Evolutionary conservation across 2,797 vertebrate genomes (phyloP).

Genomic region (Centroberyx gerrardi): DNA sequence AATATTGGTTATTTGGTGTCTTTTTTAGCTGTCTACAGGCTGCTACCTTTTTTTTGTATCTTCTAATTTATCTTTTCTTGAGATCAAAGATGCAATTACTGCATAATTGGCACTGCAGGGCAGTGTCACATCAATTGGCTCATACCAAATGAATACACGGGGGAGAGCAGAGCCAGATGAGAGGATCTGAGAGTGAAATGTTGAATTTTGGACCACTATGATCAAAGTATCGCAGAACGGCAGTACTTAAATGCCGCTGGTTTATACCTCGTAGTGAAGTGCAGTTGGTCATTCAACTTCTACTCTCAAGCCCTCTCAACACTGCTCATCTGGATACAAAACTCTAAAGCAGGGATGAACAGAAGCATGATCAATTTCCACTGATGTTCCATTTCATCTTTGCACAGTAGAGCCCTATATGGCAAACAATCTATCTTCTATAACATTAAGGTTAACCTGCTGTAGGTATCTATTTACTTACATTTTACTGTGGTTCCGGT

Average conservation of each 20-base stretch:
- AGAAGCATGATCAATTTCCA: background rate
- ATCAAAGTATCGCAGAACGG: too few species aligned
- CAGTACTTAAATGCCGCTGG: too few species aligned
- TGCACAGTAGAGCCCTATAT: background rate
- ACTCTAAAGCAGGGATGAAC: background rate
- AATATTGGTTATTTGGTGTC: constrained; percentile 24
- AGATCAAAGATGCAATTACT: constrained; percentile 10
- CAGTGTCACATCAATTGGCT: background rate
- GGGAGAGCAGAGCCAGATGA: background rate
- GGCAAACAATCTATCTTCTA: constrained; percentile 10
- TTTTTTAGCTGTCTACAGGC: background rate
- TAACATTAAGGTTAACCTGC: background rate
- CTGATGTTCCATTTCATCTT: background rate
- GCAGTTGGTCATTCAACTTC: too few species aligned
- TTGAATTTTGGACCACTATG: too few species aligned
- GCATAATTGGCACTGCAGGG: constrained; percentile 11
- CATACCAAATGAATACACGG: too few species aligned
- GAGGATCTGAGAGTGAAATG: background rate
- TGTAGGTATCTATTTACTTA: background rate
- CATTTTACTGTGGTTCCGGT: constrained; percentile 7
- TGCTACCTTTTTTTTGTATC: background rate
- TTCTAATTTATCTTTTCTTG: background rate
- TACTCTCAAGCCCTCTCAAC: too few species aligned
- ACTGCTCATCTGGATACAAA: too few species aligned
- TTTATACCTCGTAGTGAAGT: too few species aligned